Evolutionary conservation across 64 coral and sea anemone species (phyloP).

Genomic region (Pachyseris speciosa): DNA sequence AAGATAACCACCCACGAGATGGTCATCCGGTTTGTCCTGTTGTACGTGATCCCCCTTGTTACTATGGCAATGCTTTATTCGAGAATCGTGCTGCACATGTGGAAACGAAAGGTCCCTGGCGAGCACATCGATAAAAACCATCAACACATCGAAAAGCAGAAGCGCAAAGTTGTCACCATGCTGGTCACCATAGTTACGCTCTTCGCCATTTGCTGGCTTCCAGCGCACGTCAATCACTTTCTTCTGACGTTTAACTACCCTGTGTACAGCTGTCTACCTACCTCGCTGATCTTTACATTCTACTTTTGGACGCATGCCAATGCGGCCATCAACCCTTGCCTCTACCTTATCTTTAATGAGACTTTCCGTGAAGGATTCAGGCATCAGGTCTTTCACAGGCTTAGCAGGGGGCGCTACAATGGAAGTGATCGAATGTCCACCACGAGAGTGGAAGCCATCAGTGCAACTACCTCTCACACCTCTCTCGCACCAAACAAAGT

Average conservation of each 20-base stretch:
- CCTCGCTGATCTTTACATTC: neutral
- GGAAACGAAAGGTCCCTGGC: slow-evolving; percentile 84
- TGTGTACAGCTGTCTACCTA: slow-evolving; percentile 20
- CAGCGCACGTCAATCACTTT: slow-evolving; percentile 86
- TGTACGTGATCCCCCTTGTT: slow-evolving; percentile 70
- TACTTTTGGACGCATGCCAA: slow-evolving; percentile 76
- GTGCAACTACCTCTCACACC: slow-evolving; percentile 16
- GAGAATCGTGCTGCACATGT: slow-evolving; percentile 80
- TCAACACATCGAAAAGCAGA: slow-evolving; percentile 74
- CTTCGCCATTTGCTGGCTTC: slow-evolving; percentile 89
- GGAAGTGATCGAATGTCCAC: neutral
- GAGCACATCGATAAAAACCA: slow-evolving; percentile 82
- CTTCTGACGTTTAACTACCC: slow-evolving; percentile 59
- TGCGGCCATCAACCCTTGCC: slow-evolving; percentile 79
- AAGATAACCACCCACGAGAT: slow-evolving; percentile 53
- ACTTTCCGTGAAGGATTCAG: slow-evolving; percentile 70
- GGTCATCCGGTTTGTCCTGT: slow-evolving; percentile 67
- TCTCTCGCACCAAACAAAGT: neutral
- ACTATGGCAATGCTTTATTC: slow-evolving; percentile 80
- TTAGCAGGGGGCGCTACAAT: neutral
- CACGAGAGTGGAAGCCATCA: slow-evolving; percentile 30
- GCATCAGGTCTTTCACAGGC: slow-evolving; percentile 20
- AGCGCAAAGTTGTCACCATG: slow-evolving; percentile 85
- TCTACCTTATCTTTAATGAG: slow-evolving; percentile 79
- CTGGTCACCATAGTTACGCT: slow-evolving; percentile 82